phyloP scores from a whole-genome alignment of 2,113 vertebrate species.

The Baryphthengus martii region DNA sequence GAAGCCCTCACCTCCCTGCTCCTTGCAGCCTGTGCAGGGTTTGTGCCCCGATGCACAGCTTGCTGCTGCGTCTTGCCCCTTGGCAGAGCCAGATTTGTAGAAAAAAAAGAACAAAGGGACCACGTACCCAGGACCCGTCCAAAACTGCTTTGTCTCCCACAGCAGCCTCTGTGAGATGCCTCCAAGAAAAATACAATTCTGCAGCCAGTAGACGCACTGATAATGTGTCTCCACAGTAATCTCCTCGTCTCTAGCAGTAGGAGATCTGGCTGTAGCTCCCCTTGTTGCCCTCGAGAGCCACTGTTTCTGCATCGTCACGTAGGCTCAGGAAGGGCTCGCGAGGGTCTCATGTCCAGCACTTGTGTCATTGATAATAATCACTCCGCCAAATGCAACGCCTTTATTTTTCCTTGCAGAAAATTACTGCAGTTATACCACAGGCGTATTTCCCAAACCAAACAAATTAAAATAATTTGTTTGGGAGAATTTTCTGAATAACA shows the following conservation, averaged over 20 bases:
- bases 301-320: fast-evolving
- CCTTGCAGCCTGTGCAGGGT: not conserved
- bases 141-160: not conserved
- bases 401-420: not conserved
- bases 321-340: not conserved
- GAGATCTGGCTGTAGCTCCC: not conserved
- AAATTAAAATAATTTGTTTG: not conserved
- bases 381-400: not conserved
- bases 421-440: not conserved
- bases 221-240: not conserved
- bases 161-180: not conserved
- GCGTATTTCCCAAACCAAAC: not conserved
- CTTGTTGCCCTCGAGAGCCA: not conserved
- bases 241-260: not conserved
- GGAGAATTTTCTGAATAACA: not conserved
- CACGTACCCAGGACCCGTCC: fast-evolving
- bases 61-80: fast-evolving
- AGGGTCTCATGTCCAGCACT: not conserved
- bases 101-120: not conserved
- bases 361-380: not conserved
- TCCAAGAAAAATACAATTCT: not conserved
- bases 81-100: not conserved
- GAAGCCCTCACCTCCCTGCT: too few species aligned
- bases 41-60: not conserved
- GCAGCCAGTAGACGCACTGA: not conserved